Conservation (phyloP, 2,113 vertebrate species). For the Megaleporinus macrocephalus region DNA sequence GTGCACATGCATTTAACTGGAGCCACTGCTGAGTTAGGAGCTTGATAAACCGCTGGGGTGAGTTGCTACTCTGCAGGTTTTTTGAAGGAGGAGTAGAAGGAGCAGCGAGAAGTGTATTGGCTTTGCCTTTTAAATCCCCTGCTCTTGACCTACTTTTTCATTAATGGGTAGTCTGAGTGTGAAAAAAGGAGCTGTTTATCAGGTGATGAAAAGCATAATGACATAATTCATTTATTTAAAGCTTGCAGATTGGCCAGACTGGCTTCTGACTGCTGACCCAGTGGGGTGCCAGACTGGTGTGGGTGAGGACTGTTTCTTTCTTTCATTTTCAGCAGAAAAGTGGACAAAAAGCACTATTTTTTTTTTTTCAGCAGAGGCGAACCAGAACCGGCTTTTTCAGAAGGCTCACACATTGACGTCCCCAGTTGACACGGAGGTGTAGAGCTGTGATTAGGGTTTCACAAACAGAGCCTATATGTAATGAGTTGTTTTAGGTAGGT, state of each 20-base stretch:
- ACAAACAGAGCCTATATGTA: not conserved
- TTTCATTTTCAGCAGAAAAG: not conserved
- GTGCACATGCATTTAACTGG: slow-evolving; percentile 62
- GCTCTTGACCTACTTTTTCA: slow-evolving; percentile 78
- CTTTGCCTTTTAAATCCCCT: slow-evolving; percentile 63
- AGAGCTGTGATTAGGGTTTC: not conserved
- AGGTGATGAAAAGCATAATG: slow-evolving; percentile 71
- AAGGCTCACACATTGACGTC: not conserved
- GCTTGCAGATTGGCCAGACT: slow-evolving; percentile 49
- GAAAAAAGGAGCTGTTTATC: slow-evolving; percentile 68
- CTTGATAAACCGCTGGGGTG: slow-evolving; percentile 65
- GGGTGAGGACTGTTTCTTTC: slow-evolving; percentile 16
- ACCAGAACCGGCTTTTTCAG: not conserved
- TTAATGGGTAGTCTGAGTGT: slow-evolving; percentile 68
- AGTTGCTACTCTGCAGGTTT: slow-evolving; percentile 59
- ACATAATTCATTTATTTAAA: slow-evolving; percentile 70
- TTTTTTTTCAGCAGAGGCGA: not conserved
- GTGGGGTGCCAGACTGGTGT: slow-evolving; percentile 22
- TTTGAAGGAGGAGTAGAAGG: slow-evolving; percentile 51
- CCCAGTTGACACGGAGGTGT: not conserved
- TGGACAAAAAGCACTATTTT: slow-evolving; percentile 35
- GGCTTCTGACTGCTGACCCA: slow-evolving; percentile 51
- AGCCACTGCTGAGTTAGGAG: slow-evolving; percentile 62
- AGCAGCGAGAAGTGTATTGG: slow-evolving; percentile 63
- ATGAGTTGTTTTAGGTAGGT: slow-evolving; percentile 6